These are phyloP conservation scores for Taurulus bubalis DNA, from an alignment of 2,113 vertebrate species.

Conservation along the genomic window DNA sequence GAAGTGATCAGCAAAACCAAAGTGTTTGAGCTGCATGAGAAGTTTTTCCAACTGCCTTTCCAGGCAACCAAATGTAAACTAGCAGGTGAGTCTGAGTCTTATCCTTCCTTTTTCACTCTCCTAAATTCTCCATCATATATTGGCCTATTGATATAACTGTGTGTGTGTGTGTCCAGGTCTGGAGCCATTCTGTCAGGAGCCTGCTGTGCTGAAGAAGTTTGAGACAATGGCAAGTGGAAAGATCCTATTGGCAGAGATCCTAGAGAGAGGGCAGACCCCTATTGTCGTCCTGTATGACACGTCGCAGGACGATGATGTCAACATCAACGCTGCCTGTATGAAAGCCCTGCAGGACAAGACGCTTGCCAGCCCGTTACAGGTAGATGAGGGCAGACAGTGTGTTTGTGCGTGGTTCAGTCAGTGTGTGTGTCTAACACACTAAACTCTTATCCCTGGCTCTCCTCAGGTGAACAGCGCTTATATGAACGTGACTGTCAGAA, in stretches of 20 bases:
- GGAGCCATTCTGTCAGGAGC: constrained; percentile 90
- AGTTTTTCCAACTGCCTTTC: constrained; percentile 90
- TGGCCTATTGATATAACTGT: background rate
- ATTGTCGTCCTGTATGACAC: constrained; percentile 95
- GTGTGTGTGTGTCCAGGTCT: constrained; percentile 82
- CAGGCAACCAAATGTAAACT: constrained; percentile 94
- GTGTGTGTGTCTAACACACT: background rate
- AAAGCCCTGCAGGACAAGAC: constrained; percentile 90
- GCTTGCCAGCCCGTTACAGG: constrained; percentile 89
- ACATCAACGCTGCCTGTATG: constrained; percentile 94
- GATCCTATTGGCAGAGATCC: constrained; percentile 94
- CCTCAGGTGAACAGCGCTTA: constrained; percentile 89
- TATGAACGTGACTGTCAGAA: constrained; percentile 90
- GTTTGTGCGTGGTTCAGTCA: background rate
- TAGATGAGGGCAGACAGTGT: constrained; percentile 55
- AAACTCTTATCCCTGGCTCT: background rate
- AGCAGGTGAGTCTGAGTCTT: constrained; percentile 87
- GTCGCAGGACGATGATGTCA: constrained; percentile 96
- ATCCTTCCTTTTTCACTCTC: background rate
- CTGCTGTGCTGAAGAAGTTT: constrained; percentile 88
- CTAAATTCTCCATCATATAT: background rate
- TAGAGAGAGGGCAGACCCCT: constrained; percentile 88
- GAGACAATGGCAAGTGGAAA: constrained; percentile 90
- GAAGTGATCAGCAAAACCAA: constrained; percentile 89
- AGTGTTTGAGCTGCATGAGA: constrained; percentile 88